Evolutionary conservation across 2,888 invertebrate genomes (phyloP), one percentile per base, ranked within the genome.

Genomic region (Pristionchus exspectatus): DNA sequence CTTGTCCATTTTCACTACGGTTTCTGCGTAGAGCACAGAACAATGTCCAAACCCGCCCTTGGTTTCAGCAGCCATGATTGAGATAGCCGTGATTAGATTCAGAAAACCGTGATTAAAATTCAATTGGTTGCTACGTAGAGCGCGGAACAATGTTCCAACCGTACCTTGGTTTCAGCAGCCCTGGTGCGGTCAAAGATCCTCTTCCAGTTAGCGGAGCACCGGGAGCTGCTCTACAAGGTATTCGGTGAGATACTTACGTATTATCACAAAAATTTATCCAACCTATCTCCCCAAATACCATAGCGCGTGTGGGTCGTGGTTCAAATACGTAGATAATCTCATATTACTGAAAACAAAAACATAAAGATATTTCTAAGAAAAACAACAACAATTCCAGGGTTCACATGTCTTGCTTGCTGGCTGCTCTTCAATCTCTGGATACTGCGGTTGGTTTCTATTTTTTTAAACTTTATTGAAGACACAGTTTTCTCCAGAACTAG

Each of bases 391-490:
- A 21, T 44, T 38, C 21, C 44, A 77, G 77, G 77, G 50, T 84
- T 84, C 56, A 84, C 69, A 16, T 88, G 88, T 50, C 74, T 88
- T 24, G 88, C 88, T 12, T 50, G 88, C 72, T 88, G 88, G 88
- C 27, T 88, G 18, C 56, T 74, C 54, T 88, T 88, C 74, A 88
- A 88, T 56, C 74, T 88, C 38, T 88, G 88, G 88, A 74, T 74
- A 30, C 56, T 88, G n/a, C 56, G 88, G 88, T 88, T 16, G 7
- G 63, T 44, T 1, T 33, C 38, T 33, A 30, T 33, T 33, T 66
- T 56, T n/a, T 84, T 63, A 18, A 38, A 27, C 56, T 54, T 7
- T 50, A 2, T 83, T 54, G 4, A n/a, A n/a, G 54, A n/a, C 5
- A 27, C 69, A 69, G 69, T 4, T n/a, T 27, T 27, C 16, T 3